Conservation (phyloP, 2,797 vertebrate genomes). For the Psittacula echo region DNA sequence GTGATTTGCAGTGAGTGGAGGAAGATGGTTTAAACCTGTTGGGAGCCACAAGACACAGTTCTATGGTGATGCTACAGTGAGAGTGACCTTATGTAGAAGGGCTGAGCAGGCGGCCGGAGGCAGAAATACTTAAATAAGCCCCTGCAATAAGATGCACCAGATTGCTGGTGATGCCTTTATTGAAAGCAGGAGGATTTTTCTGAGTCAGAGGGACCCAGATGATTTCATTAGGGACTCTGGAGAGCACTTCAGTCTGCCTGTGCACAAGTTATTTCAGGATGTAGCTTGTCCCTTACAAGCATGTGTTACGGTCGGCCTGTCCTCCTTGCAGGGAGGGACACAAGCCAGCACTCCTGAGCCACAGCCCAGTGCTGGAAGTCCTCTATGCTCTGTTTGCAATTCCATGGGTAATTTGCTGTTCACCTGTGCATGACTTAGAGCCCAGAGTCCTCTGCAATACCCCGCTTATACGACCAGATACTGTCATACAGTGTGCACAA, state of each 20-base stretch:
- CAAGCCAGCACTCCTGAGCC: neutral
- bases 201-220: neutral
- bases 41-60: neutral
- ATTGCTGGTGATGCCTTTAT: neutral
- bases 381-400: neutral
- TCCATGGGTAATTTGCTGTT: neutral
- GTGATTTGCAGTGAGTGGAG: neutral
- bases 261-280: neutral
- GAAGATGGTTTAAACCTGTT: neutral
- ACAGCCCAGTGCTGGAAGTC: neutral
- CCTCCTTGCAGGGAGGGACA: neutral
- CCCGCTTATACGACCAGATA: neutral
- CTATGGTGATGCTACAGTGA: neutral
- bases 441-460: neutral
- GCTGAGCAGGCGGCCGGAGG: neutral
- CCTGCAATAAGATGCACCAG: neutral
- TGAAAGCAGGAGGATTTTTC: constrained; percentile 23
- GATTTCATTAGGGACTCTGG: neutral
- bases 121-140: neutral
- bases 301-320: neutral
- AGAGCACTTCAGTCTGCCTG: neutral
- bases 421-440: neutral
- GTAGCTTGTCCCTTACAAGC: neutral
- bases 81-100: neutral
- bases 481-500: neutral